A percentile compares a stretch with the other conserved stretches of the same genome.
Conservation (phyloP, 2,888 invertebrate species). For the Drosophila lutescens region DNA sequence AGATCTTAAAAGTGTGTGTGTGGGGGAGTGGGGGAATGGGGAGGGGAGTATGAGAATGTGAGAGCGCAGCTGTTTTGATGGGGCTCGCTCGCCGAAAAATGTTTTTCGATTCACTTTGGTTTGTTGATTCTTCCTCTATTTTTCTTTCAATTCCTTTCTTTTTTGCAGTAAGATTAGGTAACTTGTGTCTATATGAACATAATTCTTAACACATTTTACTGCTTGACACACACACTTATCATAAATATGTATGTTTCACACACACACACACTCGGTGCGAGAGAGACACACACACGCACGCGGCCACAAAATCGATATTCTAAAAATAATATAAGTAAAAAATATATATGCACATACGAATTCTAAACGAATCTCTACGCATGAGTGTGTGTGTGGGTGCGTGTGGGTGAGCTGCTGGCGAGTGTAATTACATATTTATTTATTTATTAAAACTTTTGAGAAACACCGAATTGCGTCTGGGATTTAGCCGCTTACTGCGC, state of each 20-base stretch:
- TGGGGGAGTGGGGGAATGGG: conserved; percentile 40
- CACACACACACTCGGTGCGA: conserved; percentile 43
- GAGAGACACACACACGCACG: conserved; percentile 38
- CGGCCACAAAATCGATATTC: conserved; percentile 79
- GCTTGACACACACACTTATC: conserved; percentile 42
- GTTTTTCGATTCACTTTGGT: conserved; percentile 31
- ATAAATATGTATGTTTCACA: conserved; percentile 42
- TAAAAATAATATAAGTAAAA: conserved; percentile 81
- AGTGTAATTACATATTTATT: conserved; percentile 55
- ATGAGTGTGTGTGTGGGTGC: conserved; percentile 24
- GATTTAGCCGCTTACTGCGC: conserved; percentile 59
- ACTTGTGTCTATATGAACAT: conserved; percentile 71
- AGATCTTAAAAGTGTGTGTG: conserved; percentile 22
- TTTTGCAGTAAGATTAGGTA: conserved; percentile 75
- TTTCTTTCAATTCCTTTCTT: conserved; percentile 35
- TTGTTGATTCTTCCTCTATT: conserved; percentile 53
- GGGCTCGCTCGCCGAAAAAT: conserved; percentile 36
- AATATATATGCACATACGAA: conserved; percentile 62
- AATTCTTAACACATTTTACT: conserved; percentile 75
- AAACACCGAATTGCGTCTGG: conserved; percentile 37
- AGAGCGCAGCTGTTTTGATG: conserved; percentile 67
- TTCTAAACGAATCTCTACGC: conserved; percentile 61
- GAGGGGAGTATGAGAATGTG: conserved; percentile 51
- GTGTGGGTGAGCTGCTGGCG: conserved; percentile 7
- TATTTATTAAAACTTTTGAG: conserved; percentile 59